phyloP scores from a whole-genome alignment of 2,888 invertebrate genomes.

The Saturnia pavonia region DNA sequence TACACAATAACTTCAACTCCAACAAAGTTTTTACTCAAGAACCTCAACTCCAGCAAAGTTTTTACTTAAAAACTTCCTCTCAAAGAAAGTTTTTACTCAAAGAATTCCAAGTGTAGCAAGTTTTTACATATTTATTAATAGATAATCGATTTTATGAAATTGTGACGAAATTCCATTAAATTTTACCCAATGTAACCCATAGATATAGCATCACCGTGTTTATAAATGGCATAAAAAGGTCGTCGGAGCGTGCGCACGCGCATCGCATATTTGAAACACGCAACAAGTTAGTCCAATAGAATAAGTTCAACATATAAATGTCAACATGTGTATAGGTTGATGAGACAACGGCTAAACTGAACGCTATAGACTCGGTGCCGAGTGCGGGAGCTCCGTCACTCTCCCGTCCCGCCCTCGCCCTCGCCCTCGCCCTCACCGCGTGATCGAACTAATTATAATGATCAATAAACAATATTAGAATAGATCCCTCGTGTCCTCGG shows the following conservation, averaged over 20 bases:
- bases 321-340: constrained; percentile 81
- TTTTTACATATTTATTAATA: no score
- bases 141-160: no score
- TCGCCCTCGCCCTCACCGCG: neutral
- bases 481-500: constrained; percentile 61
- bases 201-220: neutral
- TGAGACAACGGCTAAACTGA: constrained; percentile 64
- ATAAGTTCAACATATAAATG: constrained; percentile 80
- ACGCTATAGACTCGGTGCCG: neutral
- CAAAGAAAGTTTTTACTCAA: no score
- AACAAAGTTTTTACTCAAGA: no score
- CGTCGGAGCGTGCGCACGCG: constrained; percentile 31
- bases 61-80: no score
- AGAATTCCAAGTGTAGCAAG: no score
- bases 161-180: no score
- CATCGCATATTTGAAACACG: constrained; percentile 67
- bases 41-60: no score
- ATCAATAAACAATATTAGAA: constrained; percentile 60
- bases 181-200: no score
- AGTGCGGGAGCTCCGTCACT: neutral
- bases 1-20: no score
- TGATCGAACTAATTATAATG: constrained; percentile 36
- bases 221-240: neutral
- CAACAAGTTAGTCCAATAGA: constrained; percentile 81
- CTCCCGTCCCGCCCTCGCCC: neutral